Percentiles rank a stretch among this genome's conserved stretches.
Conservation (phyloP, 35 echinoderm and acorn worm genomes). For the Hemicentrotus pulcherrimus region DNA sequence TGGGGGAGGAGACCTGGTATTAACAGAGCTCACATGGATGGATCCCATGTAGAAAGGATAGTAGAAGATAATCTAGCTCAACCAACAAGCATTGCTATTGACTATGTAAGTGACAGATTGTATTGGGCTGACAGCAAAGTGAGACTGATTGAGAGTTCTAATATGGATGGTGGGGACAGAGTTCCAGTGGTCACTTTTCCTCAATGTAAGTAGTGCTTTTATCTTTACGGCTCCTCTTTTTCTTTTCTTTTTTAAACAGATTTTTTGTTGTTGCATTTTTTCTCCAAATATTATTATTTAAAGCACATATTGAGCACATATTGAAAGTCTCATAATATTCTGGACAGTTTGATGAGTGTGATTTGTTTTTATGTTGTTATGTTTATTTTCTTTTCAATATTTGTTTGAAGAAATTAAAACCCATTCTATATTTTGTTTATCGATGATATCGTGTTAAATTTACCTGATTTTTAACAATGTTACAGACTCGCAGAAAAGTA, state of each 20-base stretch:
- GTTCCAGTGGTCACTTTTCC: conserved; percentile 15
- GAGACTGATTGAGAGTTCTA: conserved; percentile 32
- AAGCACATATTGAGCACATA: too few species aligned
- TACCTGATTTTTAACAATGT: too few species aligned
- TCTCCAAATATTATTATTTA: too few species aligned
- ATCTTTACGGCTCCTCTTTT: not conserved
- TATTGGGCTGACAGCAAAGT: conserved; percentile 61
- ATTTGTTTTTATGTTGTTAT: too few species aligned
- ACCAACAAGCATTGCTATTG: conserved; percentile 56
- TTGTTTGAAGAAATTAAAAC: too few species aligned
- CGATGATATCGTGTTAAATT: too few species aligned
- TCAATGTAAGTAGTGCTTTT: conserved; percentile 37
- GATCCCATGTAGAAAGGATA: not conserved
- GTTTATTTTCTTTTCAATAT: too few species aligned
- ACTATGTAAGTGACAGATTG: conserved; percentile 47
- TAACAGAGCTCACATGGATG: conserved; percentile 34
- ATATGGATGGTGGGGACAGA: conserved; percentile 34
- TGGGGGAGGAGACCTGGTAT: conserved; percentile 30
- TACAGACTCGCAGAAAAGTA: too few species aligned
- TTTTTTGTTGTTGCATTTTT: too few species aligned
- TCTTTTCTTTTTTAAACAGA: not conserved
- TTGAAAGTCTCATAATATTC: too few species aligned
- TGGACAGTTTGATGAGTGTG: too few species aligned
- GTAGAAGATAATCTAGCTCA: not conserved
- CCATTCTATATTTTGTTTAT: too few species aligned